Conservation (phyloP, 2,113 vertebrate species). For the Burhinus oedicnemus region DNA sequence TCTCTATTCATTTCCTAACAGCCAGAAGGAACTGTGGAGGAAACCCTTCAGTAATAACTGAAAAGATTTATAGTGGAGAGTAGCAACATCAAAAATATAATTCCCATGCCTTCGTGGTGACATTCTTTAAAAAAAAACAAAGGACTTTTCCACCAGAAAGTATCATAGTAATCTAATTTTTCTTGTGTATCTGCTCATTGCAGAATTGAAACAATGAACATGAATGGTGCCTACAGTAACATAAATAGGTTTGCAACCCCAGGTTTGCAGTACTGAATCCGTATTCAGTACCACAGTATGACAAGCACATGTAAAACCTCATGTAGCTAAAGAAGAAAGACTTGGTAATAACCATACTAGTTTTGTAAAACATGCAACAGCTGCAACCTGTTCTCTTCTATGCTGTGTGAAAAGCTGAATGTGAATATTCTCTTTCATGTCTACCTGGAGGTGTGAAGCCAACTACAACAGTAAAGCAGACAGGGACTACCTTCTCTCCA, state of each 20-base stretch:
- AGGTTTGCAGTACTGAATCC: background rate
- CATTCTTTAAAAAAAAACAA: background rate
- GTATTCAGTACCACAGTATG: background rate
- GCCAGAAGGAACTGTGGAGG: background rate
- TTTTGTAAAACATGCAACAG: background rate
- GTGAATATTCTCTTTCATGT: background rate
- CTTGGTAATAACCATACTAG: background rate
- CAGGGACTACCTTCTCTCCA: background rate
- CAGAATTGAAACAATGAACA: background rate
- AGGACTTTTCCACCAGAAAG: background rate
- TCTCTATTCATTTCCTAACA: background rate
- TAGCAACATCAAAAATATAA: background rate
- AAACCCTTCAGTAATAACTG: background rate
- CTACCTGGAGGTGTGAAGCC: background rate
- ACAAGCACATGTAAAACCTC: background rate
- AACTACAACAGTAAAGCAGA: background rate
- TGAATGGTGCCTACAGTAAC: background rate
- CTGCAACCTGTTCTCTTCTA: background rate
- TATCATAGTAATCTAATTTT: background rate
- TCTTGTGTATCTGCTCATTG: background rate
- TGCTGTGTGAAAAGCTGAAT: background rate
- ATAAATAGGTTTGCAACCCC: background rate
- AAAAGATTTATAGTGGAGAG: background rate
- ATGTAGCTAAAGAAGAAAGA: background rate
- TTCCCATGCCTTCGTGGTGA: background rate